Base-by-base conservation (phyloP, 2,797 vertebrate genomes). In the Sus cebifrons region DNA sequence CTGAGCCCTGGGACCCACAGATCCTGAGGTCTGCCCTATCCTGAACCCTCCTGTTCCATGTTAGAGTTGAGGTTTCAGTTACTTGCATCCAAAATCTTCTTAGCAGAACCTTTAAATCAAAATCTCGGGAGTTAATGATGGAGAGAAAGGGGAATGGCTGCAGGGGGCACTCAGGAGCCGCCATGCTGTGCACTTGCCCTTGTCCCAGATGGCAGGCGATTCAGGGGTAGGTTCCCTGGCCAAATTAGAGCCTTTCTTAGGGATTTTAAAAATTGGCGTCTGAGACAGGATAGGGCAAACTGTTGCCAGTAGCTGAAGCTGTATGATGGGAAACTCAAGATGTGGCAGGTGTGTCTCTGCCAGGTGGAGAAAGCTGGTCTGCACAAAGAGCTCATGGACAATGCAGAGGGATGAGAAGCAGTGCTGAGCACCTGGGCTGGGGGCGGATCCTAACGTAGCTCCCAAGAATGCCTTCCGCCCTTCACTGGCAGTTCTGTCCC, bases 391-490 rank as follows among this genome's bases (percentile, higher is more conserved):
- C 32, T 20, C 2, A 1, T 71, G 81, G 44, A 27, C 67, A 6
- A 62, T 58, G 25, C 20, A 52, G 13, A 44, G 11, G 68, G 17
- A 32, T 71, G 58, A 70, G 29, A 60, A 44, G 40, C 9, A n/a
- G 56, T 2, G 4, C 58, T 13, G 4, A 65, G 87, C 40, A 27
- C 3, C 68, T 23, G 6, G 44, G 7, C 17, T 27, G 9, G 14
- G 64, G 3, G 4, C 0, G 32, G 62, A 3, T n/a, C 11, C 21
- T 16, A 14, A 21, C 0, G 0, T 16, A 2, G 11, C 36, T 52
- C 15, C 23, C 40, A 89, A 75, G 32, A 10, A 9, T 70, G 36
- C 18, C 64, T 54, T 52, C 91, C 71, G n/a, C 54, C 49, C 54
- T 70, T 54, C 11, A 5, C 27, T 56, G 12, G 6, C 68, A 44